Evolutionary conservation across 2,113 vertebrate genomes (phyloP).

Genomic region (Halcyon malimbica): DNA sequence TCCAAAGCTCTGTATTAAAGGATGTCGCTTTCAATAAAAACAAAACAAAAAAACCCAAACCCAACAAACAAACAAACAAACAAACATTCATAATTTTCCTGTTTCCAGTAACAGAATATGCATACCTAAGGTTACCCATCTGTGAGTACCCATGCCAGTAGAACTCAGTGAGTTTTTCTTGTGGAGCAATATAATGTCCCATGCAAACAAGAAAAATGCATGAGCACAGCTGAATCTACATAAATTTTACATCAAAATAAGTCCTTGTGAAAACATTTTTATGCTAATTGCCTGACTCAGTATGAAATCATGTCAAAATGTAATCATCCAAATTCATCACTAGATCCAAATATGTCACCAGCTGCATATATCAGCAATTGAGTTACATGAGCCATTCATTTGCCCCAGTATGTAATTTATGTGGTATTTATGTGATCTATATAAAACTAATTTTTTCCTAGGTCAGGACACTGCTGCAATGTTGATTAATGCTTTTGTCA

Average conservation of each 20-base stretch:
- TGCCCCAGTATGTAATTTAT: conserved; percentile 26
- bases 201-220: conserved; percentile 15
- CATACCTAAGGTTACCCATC: neutral
- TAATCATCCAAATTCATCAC: conserved; percentile 58
- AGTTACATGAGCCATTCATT: conserved; percentile 36
- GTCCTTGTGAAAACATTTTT: conserved; percentile 17
- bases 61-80: no score
- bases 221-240: neutral
- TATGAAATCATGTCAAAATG: conserved; percentile 39
- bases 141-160: neutral
- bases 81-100: neutral
- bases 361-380: conserved; percentile 17
- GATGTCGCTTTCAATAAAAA: neutral
- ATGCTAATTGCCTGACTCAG: conserved; percentile 35
- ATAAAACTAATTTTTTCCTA: conserved; percentile 37
- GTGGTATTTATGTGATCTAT: conserved; percentile 23
- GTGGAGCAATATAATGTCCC: neutral
- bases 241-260: conserved; percentile 51
- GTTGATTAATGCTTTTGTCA: conserved; percentile 61
- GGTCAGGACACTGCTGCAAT: neutral
- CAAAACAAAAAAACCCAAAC: neutral
- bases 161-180: neutral
- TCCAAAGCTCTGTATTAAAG: neutral
- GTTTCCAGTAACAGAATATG: neutral
- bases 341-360: conserved; percentile 37